Evolutionary conservation across 2,113 vertebrate genomes (phyloP).

Genomic region (Aramus guarauna): DNA sequence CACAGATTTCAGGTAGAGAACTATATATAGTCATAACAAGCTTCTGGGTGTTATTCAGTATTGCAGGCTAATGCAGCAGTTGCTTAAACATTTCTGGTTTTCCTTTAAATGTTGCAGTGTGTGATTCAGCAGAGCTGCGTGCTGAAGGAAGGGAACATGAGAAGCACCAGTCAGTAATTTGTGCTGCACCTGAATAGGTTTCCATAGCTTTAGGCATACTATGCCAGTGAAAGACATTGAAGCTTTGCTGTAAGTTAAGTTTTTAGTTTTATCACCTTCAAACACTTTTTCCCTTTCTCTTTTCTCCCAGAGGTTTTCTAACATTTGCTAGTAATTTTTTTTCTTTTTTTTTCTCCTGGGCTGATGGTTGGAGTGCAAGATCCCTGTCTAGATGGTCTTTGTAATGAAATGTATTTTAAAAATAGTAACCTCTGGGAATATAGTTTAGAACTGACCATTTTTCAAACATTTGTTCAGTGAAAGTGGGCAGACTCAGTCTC

Average conservation of each 20-base stretch:
- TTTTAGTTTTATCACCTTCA: background rate
- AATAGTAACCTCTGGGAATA: background rate
- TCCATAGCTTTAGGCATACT: background rate
- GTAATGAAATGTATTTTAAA: background rate
- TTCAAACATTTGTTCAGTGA: background rate
- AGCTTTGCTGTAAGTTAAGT: background rate
- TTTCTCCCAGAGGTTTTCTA: background rate
- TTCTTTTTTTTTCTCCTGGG: background rate
- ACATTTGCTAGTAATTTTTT: background rate
- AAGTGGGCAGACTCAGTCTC: accelerated
- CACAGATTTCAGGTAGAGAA: background rate
- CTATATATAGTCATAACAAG: background rate
- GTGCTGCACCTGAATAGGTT: background rate
- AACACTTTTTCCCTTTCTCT: background rate
- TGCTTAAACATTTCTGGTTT: background rate
- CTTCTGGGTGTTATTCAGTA: background rate
- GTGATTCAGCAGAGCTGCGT: background rate
- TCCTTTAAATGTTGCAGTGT: background rate
- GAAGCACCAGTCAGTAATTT: background rate
- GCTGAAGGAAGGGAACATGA: background rate
- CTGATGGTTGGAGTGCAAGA: background rate
- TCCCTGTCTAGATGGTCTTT: background rate
- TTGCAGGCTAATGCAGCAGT: background rate
- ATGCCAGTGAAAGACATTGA: background rate
- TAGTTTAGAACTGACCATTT: background rate